A percentile compares a stretch with the other conserved stretches of the same genome.
These are phyloP conservation scores for Caenorhabditis briggsae DNA, from an alignment of 1,140 invertebrate genomes.

Conservation along the genomic window DNA sequence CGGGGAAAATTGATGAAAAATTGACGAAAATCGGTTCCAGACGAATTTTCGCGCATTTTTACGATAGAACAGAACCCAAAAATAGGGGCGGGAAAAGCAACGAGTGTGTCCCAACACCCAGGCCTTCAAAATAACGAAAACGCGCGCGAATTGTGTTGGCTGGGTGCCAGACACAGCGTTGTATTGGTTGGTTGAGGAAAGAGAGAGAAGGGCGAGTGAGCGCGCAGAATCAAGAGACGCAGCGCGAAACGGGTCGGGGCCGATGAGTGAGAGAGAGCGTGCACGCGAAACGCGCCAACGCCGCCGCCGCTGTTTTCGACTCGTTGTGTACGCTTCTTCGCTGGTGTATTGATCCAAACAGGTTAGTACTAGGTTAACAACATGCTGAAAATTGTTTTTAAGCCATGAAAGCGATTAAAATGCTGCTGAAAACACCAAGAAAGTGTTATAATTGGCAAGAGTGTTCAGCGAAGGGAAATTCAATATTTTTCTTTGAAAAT, in stretches of 20 bases:
- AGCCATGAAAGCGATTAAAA: too few species aligned
- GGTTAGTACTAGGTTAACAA: neutral
- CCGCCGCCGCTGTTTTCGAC: neutral
- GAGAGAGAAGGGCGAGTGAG: neutral
- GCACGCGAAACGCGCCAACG: conserved; percentile 43
- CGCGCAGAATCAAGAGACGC: neutral
- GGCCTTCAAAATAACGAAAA: conserved; percentile 44
- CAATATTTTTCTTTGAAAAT: too few species aligned
- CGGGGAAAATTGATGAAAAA: neutral
- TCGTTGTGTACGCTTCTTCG: neutral
- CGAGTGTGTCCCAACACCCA: neutral
- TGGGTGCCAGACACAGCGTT: conserved; percentile 28
- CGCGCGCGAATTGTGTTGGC: conserved; percentile 50
- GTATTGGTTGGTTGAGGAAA: neutral
- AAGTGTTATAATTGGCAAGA: too few species aligned
- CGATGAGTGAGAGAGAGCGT: neutral
- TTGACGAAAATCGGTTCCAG: neutral
- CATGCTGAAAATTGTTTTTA: too few species aligned
- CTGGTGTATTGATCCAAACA: neutral
- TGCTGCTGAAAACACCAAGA: too few species aligned
- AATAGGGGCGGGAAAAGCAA: neutral
- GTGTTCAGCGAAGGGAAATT: too few species aligned
- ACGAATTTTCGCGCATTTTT: too few species aligned
- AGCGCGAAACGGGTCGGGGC: neutral
- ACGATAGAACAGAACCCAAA: neutral